phyloP scores from a whole-genome alignment of 2,888 invertebrate genomes.

The Drosophila ochracea region DNA sequence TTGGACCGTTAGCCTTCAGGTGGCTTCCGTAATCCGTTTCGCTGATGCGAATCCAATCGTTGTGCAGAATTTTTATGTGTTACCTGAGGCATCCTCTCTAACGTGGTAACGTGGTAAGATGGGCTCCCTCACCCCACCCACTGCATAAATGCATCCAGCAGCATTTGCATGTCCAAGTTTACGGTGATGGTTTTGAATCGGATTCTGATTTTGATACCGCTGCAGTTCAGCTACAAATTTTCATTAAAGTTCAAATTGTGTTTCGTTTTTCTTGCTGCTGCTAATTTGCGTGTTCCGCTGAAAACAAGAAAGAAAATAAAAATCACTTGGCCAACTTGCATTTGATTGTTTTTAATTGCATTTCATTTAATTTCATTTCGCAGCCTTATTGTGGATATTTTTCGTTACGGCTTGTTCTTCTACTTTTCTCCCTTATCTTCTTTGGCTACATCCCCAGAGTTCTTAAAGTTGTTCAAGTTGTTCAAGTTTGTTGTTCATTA shows the following conservation, averaged over 20 bases:
- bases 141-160: slow-evolving; percentile 8
- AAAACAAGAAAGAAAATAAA: background rate
- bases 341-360: slow-evolving; percentile 77
- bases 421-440: background rate
- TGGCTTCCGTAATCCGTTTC: slow-evolving; percentile 74
- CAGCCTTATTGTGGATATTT: slow-evolving; percentile 54
- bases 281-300: slow-evolving; percentile 37
- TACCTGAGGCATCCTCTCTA: slow-evolving; percentile 36
- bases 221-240: slow-evolving; percentile 22
- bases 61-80: slow-evolving; percentile 57
- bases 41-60: slow-evolving; percentile 76
- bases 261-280: slow-evolving; percentile 4
- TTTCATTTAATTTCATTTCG: slow-evolving; percentile 70
- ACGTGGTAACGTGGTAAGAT: background rate
- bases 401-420: slow-evolving; percentile 18
- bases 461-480: slow-evolving; percentile 41
- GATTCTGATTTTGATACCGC: slow-evolving; percentile 18
- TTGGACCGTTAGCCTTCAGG: slow-evolving; percentile 26
- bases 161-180: slow-evolving; percentile 70
- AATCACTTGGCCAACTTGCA: slow-evolving; percentile 35
- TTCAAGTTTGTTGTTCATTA: slow-evolving; percentile 76
- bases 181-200: slow-evolving; percentile 24
- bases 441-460: background rate
- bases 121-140: background rate
- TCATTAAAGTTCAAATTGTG: background rate